phyloP scores from a whole-genome alignment of 2,888 invertebrate genomes.

The Apamea crenata region DNA sequence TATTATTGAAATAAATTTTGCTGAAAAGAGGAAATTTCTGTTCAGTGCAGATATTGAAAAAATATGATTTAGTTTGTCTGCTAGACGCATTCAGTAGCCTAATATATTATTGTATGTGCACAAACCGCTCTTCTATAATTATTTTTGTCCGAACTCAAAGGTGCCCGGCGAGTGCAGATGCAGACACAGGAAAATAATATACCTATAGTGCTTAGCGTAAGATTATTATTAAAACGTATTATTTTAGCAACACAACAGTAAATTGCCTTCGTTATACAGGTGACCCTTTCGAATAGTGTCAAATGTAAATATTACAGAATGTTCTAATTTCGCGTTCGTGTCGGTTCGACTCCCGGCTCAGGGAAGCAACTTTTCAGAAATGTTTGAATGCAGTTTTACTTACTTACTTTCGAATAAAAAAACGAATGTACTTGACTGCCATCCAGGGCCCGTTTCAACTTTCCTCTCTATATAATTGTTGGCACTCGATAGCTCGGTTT shows the following conservation, averaged over 20 bases:
- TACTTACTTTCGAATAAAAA: neutral
- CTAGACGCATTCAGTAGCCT: neutral
- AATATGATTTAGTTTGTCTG: conserved; percentile 9
- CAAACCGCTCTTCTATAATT: conserved; percentile 23
- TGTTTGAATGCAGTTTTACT: neutral
- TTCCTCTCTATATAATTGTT: neutral
- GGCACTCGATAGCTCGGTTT: neutral
- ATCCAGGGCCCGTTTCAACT: neutral
- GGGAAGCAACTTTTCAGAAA: neutral
- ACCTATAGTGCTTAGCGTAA: neutral
- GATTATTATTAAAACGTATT: conserved; percentile 6
- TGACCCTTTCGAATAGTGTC: neutral
- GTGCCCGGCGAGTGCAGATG: conserved; percentile 21
- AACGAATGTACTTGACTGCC: too few species aligned
- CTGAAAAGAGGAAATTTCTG: neutral
- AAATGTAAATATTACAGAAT: neutral
- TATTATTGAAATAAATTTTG: neutral
- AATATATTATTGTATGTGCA: conserved; percentile 18
- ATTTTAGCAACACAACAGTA: neutral
- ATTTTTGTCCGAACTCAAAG: conserved; percentile 33
- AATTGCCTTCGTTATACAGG: neutral
- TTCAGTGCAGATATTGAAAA: conserved; percentile 7
- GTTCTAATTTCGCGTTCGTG: neutral
- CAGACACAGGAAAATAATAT: conserved; percentile 10
- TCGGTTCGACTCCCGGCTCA: neutral